Evolutionary conservation across 2,797 vertebrate species (phyloP).

Genomic region (Cuculus canorus): DNA sequence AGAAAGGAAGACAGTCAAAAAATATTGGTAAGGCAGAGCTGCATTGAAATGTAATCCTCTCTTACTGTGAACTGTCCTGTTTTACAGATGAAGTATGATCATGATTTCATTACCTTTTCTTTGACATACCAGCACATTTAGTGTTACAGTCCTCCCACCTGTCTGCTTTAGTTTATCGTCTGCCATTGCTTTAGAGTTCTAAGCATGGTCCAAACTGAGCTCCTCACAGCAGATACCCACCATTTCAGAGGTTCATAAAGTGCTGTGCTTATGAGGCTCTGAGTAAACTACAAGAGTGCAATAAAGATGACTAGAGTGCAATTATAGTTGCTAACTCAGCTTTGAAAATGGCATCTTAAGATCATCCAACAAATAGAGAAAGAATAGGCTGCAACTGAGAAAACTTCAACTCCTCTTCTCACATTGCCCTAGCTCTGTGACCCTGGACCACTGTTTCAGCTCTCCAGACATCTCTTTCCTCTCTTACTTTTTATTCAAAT

Average conservation of each 20-base stretch:
- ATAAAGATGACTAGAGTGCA: constrained; percentile 13
- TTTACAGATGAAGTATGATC: constrained; percentile 29
- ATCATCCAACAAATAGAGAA: neutral
- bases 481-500: neutral
- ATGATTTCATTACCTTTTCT: constrained; percentile 43
- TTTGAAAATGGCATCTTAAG: constrained; percentile 5
- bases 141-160: constrained; percentile 20
- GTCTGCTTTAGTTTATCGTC: constrained; percentile 26
- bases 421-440: neutral
- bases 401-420: neutral
- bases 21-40: neutral
- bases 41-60: neutral
- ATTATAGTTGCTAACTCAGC: constrained; percentile 7
- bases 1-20: neutral
- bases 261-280: neutral
- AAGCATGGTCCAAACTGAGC: neutral
- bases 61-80: constrained; percentile 28
- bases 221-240: neutral
- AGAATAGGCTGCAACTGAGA: neutral
- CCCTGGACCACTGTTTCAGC: neutral
- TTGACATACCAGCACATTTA: constrained; percentile 52
- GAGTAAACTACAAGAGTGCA: neutral
- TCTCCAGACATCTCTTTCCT: neutral
- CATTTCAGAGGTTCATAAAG: neutral
- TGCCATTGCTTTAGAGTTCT: neutral